Evolutionary conservation across 1,140 invertebrate genomes (phyloP).

Genomic region (Danaus melanippus): DNA sequence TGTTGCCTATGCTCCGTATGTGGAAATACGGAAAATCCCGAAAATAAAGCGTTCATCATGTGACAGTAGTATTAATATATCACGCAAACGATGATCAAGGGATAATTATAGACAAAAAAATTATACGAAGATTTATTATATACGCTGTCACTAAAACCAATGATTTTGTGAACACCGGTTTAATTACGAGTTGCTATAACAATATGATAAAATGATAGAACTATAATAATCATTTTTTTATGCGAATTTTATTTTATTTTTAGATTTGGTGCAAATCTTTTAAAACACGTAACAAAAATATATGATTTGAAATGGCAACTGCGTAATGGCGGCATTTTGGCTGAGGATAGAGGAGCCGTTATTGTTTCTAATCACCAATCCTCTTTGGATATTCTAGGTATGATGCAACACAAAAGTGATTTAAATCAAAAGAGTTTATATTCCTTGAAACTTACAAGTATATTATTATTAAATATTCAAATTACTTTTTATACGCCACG

Average conservation of each 20-base stretch:
- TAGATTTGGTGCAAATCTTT: slow-evolving; percentile 41
- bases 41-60: too few relatives aligned
- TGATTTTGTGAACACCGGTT: too few relatives aligned
- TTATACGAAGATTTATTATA: too few relatives aligned
- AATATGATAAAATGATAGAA: background rate
- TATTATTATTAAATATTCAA: background rate
- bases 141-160: too few relatives aligned
- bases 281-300: slow-evolving; percentile 76
- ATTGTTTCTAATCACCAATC: slow-evolving; percentile 92
- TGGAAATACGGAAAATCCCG: too few relatives aligned
- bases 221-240: background rate
- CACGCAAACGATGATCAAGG: too few relatives aligned
- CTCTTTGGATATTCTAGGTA: slow-evolving; percentile 84
- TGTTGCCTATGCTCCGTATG: too few relatives aligned
- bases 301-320: slow-evolving; percentile 86
- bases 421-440: background rate
- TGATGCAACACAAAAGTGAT: background rate
- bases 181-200: too few relatives aligned
- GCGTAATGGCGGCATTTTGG: slow-evolving; percentile 80
- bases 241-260: slow-evolving; percentile 2
- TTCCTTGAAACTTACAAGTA: too few relatives aligned
- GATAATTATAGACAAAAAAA: too few relatives aligned
- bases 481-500: background rate
- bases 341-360: slow-evolving; percentile 83
- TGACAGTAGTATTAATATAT: too few relatives aligned